Conservation (phyloP, 2,113 vertebrate species). For the Amphiprion ocellaris region DNA sequence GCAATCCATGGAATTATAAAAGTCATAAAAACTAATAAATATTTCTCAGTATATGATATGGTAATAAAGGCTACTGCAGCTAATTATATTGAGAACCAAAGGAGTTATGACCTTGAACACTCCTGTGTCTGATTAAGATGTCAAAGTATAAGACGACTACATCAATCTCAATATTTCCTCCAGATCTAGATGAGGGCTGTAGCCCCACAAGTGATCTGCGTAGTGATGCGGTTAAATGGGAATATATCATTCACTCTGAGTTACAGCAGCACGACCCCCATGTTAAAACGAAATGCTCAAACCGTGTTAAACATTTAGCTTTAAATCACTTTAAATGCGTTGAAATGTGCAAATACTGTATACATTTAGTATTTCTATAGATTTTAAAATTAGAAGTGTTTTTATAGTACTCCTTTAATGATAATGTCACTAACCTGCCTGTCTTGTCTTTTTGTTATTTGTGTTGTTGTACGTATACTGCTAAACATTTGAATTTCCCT, state of each 20-base stretch:
- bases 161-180: constrained; percentile 63
- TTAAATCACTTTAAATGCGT: too few species aligned
- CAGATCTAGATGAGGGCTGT: constrained; percentile 36
- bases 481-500: too few species aligned
- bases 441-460: too few species aligned
- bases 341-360: too few species aligned
- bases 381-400: too few species aligned
- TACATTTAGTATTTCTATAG: too few species aligned
- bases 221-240: constrained; percentile 31
- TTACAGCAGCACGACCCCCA: not conserved
- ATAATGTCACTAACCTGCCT: too few species aligned
- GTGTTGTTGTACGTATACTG: too few species aligned
- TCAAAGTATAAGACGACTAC: constrained; percentile 39
- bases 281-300: constrained; percentile 3
- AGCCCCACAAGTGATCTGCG: constrained; percentile 43
- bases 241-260: constrained; percentile 25
- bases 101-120: constrained; percentile 54
- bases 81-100: not conserved
- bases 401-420: too few species aligned
- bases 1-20: too few species aligned
- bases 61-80: constrained; percentile 11
- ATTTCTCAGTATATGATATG: too few species aligned
- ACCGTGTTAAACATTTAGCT: not conserved
- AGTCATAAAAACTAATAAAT: too few species aligned
- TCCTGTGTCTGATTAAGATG: constrained; percentile 47